Percentiles rank a stretch among this genome's conserved stretches.
Conservation (phyloP, 2,888 invertebrate species). For the Sycophila texana region DNA sequence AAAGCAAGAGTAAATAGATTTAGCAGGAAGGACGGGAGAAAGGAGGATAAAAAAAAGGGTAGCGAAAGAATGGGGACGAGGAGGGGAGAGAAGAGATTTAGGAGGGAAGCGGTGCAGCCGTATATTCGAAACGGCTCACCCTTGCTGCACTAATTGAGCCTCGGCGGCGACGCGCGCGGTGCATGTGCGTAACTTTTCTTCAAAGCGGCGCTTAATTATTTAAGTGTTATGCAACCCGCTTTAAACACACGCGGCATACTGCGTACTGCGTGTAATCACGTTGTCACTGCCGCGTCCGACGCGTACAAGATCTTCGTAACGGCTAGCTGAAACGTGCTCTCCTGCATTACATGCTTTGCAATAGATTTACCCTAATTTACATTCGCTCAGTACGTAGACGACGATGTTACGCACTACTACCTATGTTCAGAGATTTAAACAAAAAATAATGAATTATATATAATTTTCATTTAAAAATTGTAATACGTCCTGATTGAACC, state of each 20-base stretch:
- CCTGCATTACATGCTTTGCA: too few relatives aligned
- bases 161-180: too few relatives aligned
- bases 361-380: too few relatives aligned
- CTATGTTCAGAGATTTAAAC: too few relatives aligned
- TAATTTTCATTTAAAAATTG: too few relatives aligned
- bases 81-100: not conserved
- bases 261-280: not conserved
- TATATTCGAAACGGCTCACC: conserved; percentile 8
- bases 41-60: not conserved
- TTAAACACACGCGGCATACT: not conserved
- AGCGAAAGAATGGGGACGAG: not conserved
- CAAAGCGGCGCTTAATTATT: conserved; percentile 44
- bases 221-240: conserved; percentile 31
- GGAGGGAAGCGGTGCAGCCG: conserved; percentile 5
- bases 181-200: conserved; percentile 21
- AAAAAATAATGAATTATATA: too few relatives aligned
- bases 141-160: conserved; percentile 38
- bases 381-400: too few relatives aligned
- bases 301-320: not conserved
- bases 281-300: not conserved
- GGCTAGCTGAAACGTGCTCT: too few relatives aligned
- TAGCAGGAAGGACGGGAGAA: not conserved
- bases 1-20: not conserved
- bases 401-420: too few relatives aligned
- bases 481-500: too few relatives aligned